Percentiles rank a stretch among this genome's conserved stretches.
These are phyloP conservation scores for Aphelinus atriplicis DNA, from an alignment of 1,140 invertebrate genomes.

Conservation along the genomic window DNA sequence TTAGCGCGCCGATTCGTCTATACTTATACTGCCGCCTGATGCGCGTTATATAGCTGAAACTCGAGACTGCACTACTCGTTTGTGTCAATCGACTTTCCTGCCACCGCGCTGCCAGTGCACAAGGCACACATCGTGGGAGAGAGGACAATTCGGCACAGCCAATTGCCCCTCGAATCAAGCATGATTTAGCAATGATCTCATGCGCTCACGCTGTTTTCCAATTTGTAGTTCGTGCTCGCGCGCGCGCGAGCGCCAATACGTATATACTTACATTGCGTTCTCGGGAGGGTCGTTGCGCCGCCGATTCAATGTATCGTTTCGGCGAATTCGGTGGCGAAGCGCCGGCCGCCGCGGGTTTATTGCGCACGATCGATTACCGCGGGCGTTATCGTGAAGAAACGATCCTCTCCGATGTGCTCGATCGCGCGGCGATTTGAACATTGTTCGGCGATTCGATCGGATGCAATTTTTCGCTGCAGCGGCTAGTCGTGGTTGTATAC, in stretches of 20 bases:
- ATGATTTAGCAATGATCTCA: constrained; percentile 32
- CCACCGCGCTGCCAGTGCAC: background rate
- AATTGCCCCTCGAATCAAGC: constrained; percentile 14
- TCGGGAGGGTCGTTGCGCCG: background rate
- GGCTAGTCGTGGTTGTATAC: too few species aligned
- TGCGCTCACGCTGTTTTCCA: background rate
- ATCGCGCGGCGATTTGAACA: too few species aligned
- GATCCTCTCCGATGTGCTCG: too few species aligned
- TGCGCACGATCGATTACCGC: too few species aligned
- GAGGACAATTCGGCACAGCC: background rate
- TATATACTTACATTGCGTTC: background rate
- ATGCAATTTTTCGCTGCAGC: too few species aligned
- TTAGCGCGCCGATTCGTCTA: constrained; percentile 11
- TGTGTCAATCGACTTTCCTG: background rate
- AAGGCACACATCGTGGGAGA: too few species aligned
- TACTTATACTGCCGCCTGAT: too few species aligned
- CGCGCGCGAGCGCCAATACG: background rate
- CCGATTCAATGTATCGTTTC: constrained; percentile 14
- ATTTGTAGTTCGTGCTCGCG: background rate
- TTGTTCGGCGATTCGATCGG: too few species aligned
- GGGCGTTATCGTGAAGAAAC: too few species aligned
- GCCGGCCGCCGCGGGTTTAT: background rate
- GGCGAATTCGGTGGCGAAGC: background rate
- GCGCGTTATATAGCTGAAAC: background rate
- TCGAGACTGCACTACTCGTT: background rate